A percentile compares a stretch with the other conserved stretches of the same genome.
Conservation (phyloP, 1,140 invertebrate species). For the Atta texana region DNA sequence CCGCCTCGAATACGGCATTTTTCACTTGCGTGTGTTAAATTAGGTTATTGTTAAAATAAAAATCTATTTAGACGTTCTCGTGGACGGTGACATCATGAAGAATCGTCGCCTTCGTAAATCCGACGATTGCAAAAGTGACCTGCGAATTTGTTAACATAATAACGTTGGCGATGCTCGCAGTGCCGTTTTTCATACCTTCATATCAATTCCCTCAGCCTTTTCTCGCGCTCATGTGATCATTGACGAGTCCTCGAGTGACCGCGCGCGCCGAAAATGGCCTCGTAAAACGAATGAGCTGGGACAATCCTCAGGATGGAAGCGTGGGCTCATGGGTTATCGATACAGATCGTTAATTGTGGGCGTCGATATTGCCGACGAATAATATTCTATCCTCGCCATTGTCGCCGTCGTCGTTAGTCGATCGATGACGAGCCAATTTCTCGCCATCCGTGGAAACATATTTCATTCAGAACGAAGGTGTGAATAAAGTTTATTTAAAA, state of each 20-base stretch:
- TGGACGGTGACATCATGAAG: neutral
- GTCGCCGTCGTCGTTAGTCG: slow-evolving; percentile 30
- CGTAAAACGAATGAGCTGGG: slow-evolving; percentile 70
- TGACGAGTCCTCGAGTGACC: slow-evolving; percentile 66
- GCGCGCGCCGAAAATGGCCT: slow-evolving; percentile 66
- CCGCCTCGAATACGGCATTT: too few species aligned
- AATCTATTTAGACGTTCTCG: too few species aligned
- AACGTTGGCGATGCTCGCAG: slow-evolving; percentile 64
- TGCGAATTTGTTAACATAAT: slow-evolving; percentile 56
- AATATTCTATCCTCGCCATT: slow-evolving; percentile 64
- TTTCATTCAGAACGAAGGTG: neutral
- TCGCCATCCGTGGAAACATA: neutral
- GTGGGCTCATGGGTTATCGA: slow-evolving; percentile 68
- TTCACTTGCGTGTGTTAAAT: too few species aligned
- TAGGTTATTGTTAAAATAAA: neutral
- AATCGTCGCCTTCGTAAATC: neutral
- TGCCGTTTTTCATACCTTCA: slow-evolving; percentile 60
- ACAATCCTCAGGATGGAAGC: slow-evolving; percentile 48
- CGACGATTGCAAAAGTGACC: neutral
- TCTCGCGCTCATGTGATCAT: slow-evolving; percentile 63
- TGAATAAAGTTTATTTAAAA: neutral
- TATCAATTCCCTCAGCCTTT: slow-evolving; percentile 37
- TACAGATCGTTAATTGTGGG: slow-evolving; percentile 72
- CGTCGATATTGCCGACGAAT: slow-evolving; percentile 62
- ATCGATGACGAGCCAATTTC: slow-evolving; percentile 66